phyloP scores from a whole-genome alignment of 2,797 vertebrate genomes.

The Lepus townsendii region DNA sequence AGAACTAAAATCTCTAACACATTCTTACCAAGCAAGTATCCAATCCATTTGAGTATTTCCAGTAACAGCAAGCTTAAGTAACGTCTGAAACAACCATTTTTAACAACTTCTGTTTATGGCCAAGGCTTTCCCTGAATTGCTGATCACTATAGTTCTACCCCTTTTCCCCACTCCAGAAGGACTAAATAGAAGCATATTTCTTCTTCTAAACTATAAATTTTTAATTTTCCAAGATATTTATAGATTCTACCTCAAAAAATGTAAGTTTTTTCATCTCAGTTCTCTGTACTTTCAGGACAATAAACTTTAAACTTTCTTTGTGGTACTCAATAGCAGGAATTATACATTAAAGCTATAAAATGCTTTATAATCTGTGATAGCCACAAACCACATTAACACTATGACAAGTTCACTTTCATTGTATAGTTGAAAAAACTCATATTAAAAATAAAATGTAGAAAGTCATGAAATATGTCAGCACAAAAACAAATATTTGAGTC shows the following conservation, averaged over 20 bases:
- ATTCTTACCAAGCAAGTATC: neutral
- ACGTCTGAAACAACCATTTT: neutral
- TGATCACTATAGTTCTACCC: neutral
- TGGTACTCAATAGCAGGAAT: slow-evolving; percentile 35
- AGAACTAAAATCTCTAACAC: slow-evolving; percentile 28
- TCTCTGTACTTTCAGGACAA: slow-evolving; percentile 55
- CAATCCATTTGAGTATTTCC: slow-evolving; percentile 2
- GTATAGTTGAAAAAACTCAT: slow-evolving; percentile 44
- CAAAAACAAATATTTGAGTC: slow-evolving; percentile 60
- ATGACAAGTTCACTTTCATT: slow-evolving; percentile 2
- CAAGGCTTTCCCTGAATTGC: neutral
- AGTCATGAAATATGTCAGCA: slow-evolving; percentile 17
- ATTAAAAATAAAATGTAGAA: neutral
- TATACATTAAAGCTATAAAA: neutral
- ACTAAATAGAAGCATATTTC: neutral
- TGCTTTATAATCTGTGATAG: slow-evolving; percentile 51
- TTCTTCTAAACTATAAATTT: neutral
- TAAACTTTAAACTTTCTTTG: slow-evolving; percentile 13
- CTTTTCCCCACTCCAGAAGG: slow-evolving; percentile 12
- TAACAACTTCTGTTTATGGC: neutral
- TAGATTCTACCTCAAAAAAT: slow-evolving; percentile 30
- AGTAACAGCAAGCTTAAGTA: neutral
- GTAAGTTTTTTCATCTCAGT: neutral
- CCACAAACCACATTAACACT: neutral
- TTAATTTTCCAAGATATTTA: slow-evolving; percentile 48